phyloP scores from a whole-genome alignment of 2,888 invertebrate species.

The Lobophora halterata region DNA sequence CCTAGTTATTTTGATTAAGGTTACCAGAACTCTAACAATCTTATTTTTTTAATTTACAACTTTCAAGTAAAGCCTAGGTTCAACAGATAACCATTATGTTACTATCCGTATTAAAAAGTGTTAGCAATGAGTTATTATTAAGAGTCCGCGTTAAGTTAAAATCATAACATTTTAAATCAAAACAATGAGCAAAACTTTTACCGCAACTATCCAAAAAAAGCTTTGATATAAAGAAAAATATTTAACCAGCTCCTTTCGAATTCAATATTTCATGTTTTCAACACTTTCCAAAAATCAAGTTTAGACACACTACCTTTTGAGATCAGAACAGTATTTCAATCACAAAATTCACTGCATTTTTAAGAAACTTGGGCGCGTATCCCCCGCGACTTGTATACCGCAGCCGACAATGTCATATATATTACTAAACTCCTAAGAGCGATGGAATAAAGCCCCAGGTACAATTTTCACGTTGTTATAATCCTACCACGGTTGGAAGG shows the following conservation, averaged over 20 bases:
- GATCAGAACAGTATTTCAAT: constrained; percentile 52
- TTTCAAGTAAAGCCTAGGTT: too few relatives aligned
- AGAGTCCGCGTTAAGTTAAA: too few relatives aligned
- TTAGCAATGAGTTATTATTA: constrained; percentile 1
- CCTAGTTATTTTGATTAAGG: too few relatives aligned
- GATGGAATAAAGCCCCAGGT: constrained; percentile 60
- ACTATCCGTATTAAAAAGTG: too few relatives aligned
- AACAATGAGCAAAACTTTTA: constrained; percentile 21
- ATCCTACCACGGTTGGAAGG: constrained; percentile 46
- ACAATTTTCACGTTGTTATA: constrained; percentile 60
- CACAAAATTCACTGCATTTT: constrained; percentile 62
- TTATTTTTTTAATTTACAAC: too few relatives aligned
- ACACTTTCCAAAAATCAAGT: constrained; percentile 25
- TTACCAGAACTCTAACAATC: too few relatives aligned
- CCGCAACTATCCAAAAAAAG: constrained; percentile 18
- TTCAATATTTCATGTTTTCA: constrained; percentile 8
- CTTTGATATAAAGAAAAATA: constrained; percentile 25
- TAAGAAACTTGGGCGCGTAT: constrained; percentile 33
- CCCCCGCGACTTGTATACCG: constrained; percentile 35
- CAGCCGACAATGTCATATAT: constrained; percentile 49
- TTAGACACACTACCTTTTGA: constrained; percentile 46
- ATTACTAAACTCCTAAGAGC: constrained; percentile 55
- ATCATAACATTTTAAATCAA: constrained; percentile 10
- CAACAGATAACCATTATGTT: too few relatives aligned
- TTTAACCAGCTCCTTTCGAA: constrained; percentile 20